These are phyloP conservation scores for Orchesella cincta DNA, from an alignment of 1,140 invertebrate genomes.

Conservation along the genomic window DNA sequence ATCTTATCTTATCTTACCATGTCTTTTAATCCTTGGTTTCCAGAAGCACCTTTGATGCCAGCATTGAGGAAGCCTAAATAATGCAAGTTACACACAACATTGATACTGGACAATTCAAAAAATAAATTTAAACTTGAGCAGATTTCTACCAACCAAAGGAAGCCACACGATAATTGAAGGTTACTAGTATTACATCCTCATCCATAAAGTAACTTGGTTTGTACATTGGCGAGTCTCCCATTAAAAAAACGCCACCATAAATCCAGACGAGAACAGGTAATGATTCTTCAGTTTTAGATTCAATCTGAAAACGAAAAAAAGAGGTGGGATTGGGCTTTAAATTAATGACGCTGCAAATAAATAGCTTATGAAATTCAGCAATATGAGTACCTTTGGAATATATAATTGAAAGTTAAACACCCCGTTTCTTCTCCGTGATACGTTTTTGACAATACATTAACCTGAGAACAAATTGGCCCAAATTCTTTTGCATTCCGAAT, in stretches of 20 bases:
- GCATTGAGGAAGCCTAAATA: constrained; percentile 33
- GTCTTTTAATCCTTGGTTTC: constrained; percentile 36
- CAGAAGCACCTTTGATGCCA: constrained; percentile 22
- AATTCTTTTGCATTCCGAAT: background rate
- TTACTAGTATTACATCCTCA: constrained; percentile 33
- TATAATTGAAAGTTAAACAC: no score
- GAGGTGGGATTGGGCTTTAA: no score
- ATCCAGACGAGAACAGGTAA: constrained; percentile 32
- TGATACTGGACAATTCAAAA: no score
- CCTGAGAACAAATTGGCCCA: constrained; percentile 11
- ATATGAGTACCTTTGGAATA: no score
- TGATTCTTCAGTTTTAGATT: constrained; percentile 33
- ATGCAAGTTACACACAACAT: background rate
- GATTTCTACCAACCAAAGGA: constrained; percentile 9
- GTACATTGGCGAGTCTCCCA: background rate
- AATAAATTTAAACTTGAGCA: background rate
- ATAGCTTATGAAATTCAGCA: no score
- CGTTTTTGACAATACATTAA: background rate
- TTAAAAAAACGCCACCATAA: constrained; percentile 30
- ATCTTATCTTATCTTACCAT: no score
- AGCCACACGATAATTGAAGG: constrained; percentile 29
- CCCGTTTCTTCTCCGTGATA: background rate
- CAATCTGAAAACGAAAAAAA: background rate
- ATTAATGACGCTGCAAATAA: no score
- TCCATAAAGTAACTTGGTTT: constrained; percentile 27